Conservation (phyloP, 2,113 vertebrate species). For the Erythrolamprus reginae region DNA sequence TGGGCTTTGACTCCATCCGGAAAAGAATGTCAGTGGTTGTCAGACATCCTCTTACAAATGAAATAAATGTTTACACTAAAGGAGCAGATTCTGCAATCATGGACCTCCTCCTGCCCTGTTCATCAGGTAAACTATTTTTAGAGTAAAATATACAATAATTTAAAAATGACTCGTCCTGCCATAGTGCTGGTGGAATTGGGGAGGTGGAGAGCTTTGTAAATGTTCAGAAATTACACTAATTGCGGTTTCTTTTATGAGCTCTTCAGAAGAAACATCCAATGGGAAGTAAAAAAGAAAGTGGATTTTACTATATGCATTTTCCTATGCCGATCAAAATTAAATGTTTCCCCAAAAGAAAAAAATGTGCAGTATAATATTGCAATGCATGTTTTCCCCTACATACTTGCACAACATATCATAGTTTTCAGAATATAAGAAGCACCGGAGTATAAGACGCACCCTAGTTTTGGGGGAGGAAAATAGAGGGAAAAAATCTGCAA, state of each 20-base stretch:
- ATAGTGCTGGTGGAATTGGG: not conserved
- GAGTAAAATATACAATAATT: not conserved
- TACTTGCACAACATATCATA: not conserved
- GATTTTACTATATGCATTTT: not conserved
- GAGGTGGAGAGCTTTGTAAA: not conserved
- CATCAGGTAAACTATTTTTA: conserved; percentile 64
- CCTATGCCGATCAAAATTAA: not conserved
- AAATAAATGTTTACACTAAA: conserved; percentile 95
- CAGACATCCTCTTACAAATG: conserved; percentile 87
- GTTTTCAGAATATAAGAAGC: too few relatives aligned
- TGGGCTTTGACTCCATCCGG: conserved; percentile 90
- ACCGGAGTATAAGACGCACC: too few relatives aligned
- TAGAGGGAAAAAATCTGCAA: too few relatives aligned
- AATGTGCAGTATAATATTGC: not conserved
- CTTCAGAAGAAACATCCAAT: not conserved
- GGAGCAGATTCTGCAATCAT: conserved; percentile 93
- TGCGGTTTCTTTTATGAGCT: not conserved
- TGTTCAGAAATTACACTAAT: not conserved
- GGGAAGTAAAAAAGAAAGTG: conserved; percentile 6
- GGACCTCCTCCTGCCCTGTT: conserved; percentile 85
- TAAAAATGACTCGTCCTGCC: not conserved
- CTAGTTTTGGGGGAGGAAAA: too few relatives aligned
- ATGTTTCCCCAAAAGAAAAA: not conserved
- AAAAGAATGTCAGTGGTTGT: conserved; percentile 98
- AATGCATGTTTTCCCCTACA: not conserved